These are phyloP conservation scores for Morpho deidamia DNA, from an alignment of 2,888 invertebrate genomes.

Conservation along the genomic window DNA sequence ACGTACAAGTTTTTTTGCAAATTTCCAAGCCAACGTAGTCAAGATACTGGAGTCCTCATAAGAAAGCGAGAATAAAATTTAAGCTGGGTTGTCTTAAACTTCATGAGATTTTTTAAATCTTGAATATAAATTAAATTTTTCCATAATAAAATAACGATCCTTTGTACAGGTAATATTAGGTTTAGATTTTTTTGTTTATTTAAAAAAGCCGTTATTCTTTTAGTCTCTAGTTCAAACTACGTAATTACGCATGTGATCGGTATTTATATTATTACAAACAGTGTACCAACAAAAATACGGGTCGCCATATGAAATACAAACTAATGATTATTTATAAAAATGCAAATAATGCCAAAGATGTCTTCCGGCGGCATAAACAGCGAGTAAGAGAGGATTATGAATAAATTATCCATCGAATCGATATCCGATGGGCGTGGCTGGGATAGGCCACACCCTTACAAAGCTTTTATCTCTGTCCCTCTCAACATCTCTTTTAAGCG, in stretches of 20 bases:
- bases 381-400: slow-evolving; percentile 60
- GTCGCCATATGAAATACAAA: not conserved
- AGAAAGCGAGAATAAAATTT: too few relatives aligned
- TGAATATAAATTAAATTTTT: too few relatives aligned
- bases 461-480: slow-evolving; percentile 26
- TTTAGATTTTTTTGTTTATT: too few relatives aligned
- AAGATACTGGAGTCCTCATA: too few relatives aligned
- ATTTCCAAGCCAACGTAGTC: too few relatives aligned
- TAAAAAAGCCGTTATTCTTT: too few relatives aligned
- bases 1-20: too few relatives aligned
- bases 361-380: slow-evolving; percentile 27
- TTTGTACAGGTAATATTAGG: too few relatives aligned
- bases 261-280: not conserved
- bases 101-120: too few relatives aligned
- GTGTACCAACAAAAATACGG: not conserved
- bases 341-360: slow-evolving; percentile 12
- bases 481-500: slow-evolving; percentile 3
- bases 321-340: slow-evolving; percentile 18
- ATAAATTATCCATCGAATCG: slow-evolving; percentile 63
- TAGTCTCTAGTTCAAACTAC: too few relatives aligned
- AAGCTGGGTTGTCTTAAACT: too few relatives aligned
- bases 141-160: too few relatives aligned
- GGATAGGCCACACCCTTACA: slow-evolving; percentile 34
- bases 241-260: not conserved
- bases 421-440: slow-evolving; percentile 56